Evolutionary conservation across 2,888 invertebrate genomes (phyloP), one percentile per base, ranked within the genome.

Genomic region (Merodon equestris): DNA sequence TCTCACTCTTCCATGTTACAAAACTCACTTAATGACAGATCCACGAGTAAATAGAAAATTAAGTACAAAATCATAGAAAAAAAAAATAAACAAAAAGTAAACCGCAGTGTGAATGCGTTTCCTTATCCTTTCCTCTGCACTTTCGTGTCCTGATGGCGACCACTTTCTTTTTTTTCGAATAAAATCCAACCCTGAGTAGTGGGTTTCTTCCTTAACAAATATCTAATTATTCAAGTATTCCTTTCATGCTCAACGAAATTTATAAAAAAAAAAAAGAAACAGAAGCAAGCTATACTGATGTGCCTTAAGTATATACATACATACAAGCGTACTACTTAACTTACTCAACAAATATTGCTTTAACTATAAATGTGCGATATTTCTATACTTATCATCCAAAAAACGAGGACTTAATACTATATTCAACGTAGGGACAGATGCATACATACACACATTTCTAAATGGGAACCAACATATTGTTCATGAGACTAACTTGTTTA

Each of bases 401-500:
- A n/a, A n/a, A n/a, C n/a, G n/a, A n/a, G n/a, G n/a, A n/a, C n/a
- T n/a, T n/a, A n/a, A n/a, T n/a, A n/a, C n/a, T n/a, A 27, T 27
- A 2, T 2, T 27, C 27, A 27, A 27, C 27, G 7, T 27, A 27
- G 3, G 3, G 27, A 7, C 50, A 50, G 27, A 44, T 67, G 18
- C 3, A 40, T 40, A 10, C 40, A 40, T 40, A 9, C 57, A 42
- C 44, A 79, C 64, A 79, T 79, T 74, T 79, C 74, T 60, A 68
- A 74, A 68, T 64, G 79, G 79, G 79, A 79, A 79, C 79, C 79
- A 79, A 79, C 74, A 74, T 79, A 79, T 73, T 79, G 73, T 79
- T 79, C 79, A 79, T 79, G 51, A 81, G 76, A 76, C 75, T 81
- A 71, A 81, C 36, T 70, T 79, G 64, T 61, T 71, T 64, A 70